These are phyloP conservation scores for Acanthaster planci DNA, from an alignment of 35 echinoderm and acorn worm species.

Conservation along the genomic window DNA sequence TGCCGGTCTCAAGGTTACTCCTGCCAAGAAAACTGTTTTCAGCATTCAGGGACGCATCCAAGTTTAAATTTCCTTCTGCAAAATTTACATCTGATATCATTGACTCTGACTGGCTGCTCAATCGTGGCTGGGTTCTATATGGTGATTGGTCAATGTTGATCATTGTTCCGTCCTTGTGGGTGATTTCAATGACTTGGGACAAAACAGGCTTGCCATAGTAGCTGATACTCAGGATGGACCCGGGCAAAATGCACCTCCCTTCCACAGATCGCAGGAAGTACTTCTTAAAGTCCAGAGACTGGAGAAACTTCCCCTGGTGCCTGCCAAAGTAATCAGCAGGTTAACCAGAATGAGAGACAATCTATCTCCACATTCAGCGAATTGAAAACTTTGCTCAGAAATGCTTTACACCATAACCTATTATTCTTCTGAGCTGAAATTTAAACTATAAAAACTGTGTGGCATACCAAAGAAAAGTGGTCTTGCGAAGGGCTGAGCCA, in stretches of 20 bases:
- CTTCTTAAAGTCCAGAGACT: slow-evolving; percentile 31
- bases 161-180: slow-evolving; percentile 15
- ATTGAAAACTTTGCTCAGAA: too few relatives aligned
- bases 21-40: neutral
- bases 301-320: neutral
- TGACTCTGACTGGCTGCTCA: slow-evolving; percentile 24
- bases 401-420: too few relatives aligned
- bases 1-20: neutral
- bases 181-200: slow-evolving; percentile 30
- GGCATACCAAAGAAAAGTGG: too few relatives aligned
- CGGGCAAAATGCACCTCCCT: slow-evolving; percentile 33
- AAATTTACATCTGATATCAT: slow-evolving; percentile 1
- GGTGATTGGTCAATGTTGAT: slow-evolving; percentile 20
- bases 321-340: neutral
- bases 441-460: too few relatives aligned
- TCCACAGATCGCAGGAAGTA: slow-evolving; percentile 1
- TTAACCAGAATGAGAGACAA: neutral
- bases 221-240: slow-evolving; percentile 29
- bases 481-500: too few relatives aligned
- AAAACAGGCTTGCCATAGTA: slow-evolving; percentile 58
- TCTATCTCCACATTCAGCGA: too few relatives aligned
- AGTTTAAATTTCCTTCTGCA: neutral
- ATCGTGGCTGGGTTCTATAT: neutral
- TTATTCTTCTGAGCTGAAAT: too few relatives aligned
- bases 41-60: neutral